Evolutionary conservation across 2,888 invertebrate genomes (phyloP).

Genomic region (Agrotis ipsilon): DNA sequence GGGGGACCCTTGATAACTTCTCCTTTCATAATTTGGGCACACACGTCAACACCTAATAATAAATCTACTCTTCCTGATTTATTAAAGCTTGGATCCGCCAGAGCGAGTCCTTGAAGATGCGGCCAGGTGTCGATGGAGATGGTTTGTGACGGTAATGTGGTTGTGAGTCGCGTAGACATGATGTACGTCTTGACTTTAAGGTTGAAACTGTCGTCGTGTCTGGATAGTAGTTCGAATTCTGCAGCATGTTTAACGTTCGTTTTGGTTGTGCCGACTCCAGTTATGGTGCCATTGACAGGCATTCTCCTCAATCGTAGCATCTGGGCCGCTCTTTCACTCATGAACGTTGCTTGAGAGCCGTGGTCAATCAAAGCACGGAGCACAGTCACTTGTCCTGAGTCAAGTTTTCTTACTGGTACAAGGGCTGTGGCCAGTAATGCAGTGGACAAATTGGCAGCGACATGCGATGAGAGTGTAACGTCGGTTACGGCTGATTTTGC

Average conservation of each 20-base stretch:
- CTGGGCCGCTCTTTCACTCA: conserved; percentile 51
- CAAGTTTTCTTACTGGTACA: conserved; percentile 12
- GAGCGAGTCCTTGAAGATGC: conserved; percentile 19
- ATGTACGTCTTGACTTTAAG: conserved; percentile 40
- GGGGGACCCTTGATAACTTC: conserved; percentile 51
- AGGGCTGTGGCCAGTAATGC: conserved; percentile 39
- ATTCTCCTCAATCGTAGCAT: conserved; percentile 28
- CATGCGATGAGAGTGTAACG: conserved; percentile 11
- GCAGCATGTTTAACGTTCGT: conserved; percentile 36
- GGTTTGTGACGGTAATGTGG: conserved; percentile 38
- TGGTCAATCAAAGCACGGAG: conserved; percentile 45
- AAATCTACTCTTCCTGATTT: conserved; percentile 54
- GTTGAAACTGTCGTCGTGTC: conserved; percentile 3
- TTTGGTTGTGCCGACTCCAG: conserved; percentile 36
- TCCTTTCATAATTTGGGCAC: conserved; percentile 45
- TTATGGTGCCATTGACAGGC: conserved; percentile 32
- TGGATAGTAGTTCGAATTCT: conserved; percentile 24
- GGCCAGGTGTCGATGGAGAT: conserved; percentile 31
- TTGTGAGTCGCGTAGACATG: conserved; percentile 50
- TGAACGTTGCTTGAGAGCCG: conserved; percentile 52
- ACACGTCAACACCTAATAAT: conserved; percentile 57
- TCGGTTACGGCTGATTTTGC: neutral
- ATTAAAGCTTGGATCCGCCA: conserved; percentile 39
- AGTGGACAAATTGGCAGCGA: conserved; percentile 17
- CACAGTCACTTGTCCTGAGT: conserved; percentile 7